Evolutionary conservation across 1,140 invertebrate species (phyloP).

Genomic region (Adelges cooleyi): DNA sequence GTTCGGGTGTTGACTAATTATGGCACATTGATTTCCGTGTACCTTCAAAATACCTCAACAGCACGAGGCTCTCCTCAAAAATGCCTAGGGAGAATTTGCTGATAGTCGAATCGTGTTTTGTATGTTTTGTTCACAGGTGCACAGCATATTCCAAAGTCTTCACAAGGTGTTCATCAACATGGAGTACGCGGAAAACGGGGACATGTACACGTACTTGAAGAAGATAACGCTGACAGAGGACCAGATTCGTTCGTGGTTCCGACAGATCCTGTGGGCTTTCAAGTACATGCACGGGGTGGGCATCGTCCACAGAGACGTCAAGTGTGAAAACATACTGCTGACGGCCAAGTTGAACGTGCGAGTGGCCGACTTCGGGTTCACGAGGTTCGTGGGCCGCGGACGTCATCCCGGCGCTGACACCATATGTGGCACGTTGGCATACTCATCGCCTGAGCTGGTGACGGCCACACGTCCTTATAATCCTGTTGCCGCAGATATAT

Average conservation of each 20-base stretch:
- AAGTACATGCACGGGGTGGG: conserved; percentile 71
- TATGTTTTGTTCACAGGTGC: conserved; percentile 46
- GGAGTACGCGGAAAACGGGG: conserved; percentile 65
- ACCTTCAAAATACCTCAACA: too few relatives aligned
- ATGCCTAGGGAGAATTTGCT: too few relatives aligned
- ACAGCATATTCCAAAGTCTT: conserved; percentile 67
- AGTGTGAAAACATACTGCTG: conserved; percentile 82
- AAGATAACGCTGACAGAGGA: conserved; percentile 35
- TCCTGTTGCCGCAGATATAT: conserved; percentile 48
- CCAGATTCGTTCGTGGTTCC: conserved; percentile 49
- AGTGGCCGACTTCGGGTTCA: conserved; percentile 80
- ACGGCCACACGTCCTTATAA: conserved; percentile 46
- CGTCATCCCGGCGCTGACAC: conserved; percentile 37
- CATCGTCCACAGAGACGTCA: conserved; percentile 76
- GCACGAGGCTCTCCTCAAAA: too few relatives aligned
- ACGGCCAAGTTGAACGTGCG: conserved; percentile 70
- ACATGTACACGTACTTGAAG: conserved; percentile 69
- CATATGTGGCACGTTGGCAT: conserved; percentile 58
- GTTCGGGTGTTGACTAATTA: too few relatives aligned
- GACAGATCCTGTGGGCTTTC: conserved; percentile 68
- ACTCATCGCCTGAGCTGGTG: conserved; percentile 60
- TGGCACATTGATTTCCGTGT: too few relatives aligned
- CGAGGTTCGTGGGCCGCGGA: conserved; percentile 34
- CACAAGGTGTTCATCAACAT: conserved; percentile 77
- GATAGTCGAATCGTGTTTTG: too few relatives aligned